Conservation (phyloP, 2,888 invertebrate species). For the Petrophora chlorosata region DNA sequence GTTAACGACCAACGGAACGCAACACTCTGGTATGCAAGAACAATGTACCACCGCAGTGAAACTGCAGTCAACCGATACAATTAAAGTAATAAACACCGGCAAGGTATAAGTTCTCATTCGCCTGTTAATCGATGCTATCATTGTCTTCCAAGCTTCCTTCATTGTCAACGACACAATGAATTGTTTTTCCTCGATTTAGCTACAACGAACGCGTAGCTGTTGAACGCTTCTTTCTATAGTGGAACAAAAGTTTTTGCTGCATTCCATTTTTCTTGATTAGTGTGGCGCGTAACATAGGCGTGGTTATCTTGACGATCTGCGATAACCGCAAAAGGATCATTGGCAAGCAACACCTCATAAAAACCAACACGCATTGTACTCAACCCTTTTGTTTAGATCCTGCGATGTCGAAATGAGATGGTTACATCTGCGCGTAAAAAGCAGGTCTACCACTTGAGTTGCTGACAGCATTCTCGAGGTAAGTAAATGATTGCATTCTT, state of each 20-base stretch:
- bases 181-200: slow-evolving; percentile 64
- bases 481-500: slow-evolving; percentile 58
- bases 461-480: slow-evolving; percentile 49
- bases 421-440: slow-evolving; percentile 47
- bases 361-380: slow-evolving; percentile 48
- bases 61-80: slow-evolving; percentile 76
- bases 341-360: slow-evolving; percentile 60
- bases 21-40: slow-evolving; percentile 66
- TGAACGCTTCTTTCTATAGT: slow-evolving; percentile 53
- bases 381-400: not conserved
- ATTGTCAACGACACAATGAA: slow-evolving; percentile 66
- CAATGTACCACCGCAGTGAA: slow-evolving; percentile 70
- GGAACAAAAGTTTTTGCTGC: slow-evolving; percentile 46
- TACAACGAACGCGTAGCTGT: slow-evolving; percentile 68
- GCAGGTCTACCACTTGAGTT: slow-evolving; percentile 40
- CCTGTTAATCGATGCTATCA: slow-evolving; percentile 71
- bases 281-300: slow-evolving; percentile 49
- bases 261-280: slow-evolving; percentile 41
- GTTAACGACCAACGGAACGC: slow-evolving; percentile 64
- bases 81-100: slow-evolving; percentile 73
- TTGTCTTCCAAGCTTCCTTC: slow-evolving; percentile 74
- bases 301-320: slow-evolving; percentile 54
- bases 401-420: slow-evolving; percentile 34
- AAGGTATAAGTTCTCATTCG: slow-evolving; percentile 73
- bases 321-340: slow-evolving; percentile 69